Evolutionary conservation across 2,113 vertebrate genomes (phyloP), one percentile per base, ranked within the genome.

Genomic region (Acanthochromis polyacanthus): DNA sequence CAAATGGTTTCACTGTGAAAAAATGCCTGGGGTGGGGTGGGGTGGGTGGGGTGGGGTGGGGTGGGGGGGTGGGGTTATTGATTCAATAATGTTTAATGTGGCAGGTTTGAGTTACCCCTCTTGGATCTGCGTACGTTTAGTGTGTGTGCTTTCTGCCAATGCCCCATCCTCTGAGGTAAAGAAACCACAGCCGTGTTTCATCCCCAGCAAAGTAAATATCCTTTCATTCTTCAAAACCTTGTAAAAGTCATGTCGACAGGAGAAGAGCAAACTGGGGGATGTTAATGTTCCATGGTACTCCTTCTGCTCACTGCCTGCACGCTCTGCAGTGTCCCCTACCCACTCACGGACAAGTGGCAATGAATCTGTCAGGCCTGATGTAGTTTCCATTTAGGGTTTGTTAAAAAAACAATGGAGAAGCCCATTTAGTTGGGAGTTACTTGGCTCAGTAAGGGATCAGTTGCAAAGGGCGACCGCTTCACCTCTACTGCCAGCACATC

Each of bases 351-450:
- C 4, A 50, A 81, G 67, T 25, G 19, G 62, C 70, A 70, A 28
- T 83, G 73, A 85, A 74, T 84, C 62, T 30, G 65, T 76, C 65
- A 53, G 66, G 46, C 59, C 52, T 32, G 64, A 61, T 52, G 53
- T 63, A 58, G 48, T 60, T 60, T 69, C 72, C 81, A 80, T 88
- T 65, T 82, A 65, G 16, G 17, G 20, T 55, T 52, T 78, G 52
- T 66, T 53, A 4, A 9, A 68, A 76, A 40, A 66, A 79, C 48
- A 81, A 61, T 12, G 4, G 19, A 28, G 53, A 43, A 19, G 15
- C 14, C 19, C 0, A 23, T 62, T 78, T 10, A 45, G 50, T 56
- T 23, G 28, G 80, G n/a, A 46, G 40, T 71, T 56, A 38, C 46
- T 66, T 51, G 4, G 59, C 68, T 60, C 4, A 61, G n/a, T 43